These are phyloP conservation scores for Alosa sapidissima DNA, from an alignment of 2,797 vertebrate genomes.

Conservation along the genomic window DNA sequence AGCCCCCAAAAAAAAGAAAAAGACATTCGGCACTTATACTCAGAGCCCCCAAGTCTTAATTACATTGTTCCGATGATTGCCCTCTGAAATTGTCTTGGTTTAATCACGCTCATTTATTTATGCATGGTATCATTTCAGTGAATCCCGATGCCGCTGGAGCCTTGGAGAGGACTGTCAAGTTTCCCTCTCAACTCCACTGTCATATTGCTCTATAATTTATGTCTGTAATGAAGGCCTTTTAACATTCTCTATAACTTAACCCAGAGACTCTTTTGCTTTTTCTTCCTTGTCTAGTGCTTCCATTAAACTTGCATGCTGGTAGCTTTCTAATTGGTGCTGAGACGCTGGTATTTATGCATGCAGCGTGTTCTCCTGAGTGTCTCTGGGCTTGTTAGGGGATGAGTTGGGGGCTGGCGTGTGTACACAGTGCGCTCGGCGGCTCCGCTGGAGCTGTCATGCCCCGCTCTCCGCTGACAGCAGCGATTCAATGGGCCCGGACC, in stretches of 20 bases:
- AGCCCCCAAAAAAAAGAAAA: neutral
- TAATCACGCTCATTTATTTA: constrained; percentile 36
- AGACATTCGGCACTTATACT: constrained; percentile 14
- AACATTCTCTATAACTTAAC: constrained; percentile 76
- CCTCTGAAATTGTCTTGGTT: constrained; percentile 38
- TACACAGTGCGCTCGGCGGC: constrained; percentile 40
- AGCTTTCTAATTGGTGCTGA: constrained; percentile 69
- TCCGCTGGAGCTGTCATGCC: constrained; percentile 44
- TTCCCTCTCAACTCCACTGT: constrained; percentile 48
- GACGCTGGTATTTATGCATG: constrained; percentile 52
- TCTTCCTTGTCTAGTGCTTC: constrained; percentile 54
- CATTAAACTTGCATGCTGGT: constrained; percentile 75
- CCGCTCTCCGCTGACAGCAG: constrained; percentile 38
- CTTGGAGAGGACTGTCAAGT: constrained; percentile 57
- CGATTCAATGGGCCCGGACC: constrained; percentile 31
- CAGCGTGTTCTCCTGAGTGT: constrained; percentile 51
- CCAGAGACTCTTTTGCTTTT: constrained; percentile 34
- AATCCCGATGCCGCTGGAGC: constrained; percentile 6
- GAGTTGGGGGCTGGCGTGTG: constrained; percentile 41
- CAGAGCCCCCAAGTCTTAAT: neutral
- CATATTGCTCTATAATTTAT: constrained; percentile 70
- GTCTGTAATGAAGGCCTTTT: constrained; percentile 71
- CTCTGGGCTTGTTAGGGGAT: constrained; percentile 64
- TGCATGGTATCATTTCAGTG: constrained; percentile 21
- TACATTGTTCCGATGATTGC: constrained; percentile 20